Base-by-base conservation (phyloP, 2,797 vertebrate species). In the Pipistrellus kuhlii region DNA sequence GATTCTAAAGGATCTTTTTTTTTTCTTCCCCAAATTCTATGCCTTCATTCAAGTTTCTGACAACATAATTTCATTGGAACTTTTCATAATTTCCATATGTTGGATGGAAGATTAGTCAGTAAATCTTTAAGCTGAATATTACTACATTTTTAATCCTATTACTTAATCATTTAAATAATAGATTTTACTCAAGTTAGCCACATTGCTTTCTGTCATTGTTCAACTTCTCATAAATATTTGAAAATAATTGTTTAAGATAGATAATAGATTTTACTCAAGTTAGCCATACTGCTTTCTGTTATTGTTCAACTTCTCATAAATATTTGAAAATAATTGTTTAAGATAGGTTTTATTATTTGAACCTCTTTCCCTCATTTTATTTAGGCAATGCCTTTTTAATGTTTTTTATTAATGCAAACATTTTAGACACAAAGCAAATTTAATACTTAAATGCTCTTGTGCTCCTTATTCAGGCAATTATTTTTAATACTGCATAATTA, bases 151-250 rank as follows among this genome's bases (percentile, higher is more conserved):
- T 66, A 72, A 80, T 55, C 11, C 6, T 7, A 73, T 82, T 13
- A 53, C 38, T 82, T 85, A 71, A 86, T 77, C 14, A 53, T 27
- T 90, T 91, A 78, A 86, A 41, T 86, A 89, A 21, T 51, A 59
- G 0, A 41, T 80, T 86, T 81, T 75, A 83, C 18, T 48, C 7
- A 51, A 44, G 9, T 86, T 80, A 84, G 11, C 8, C 11, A 77
- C 7, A 38, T 1, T 59, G 0, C 21, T 73, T 48, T 81, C 30
- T 82, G 27, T 44, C 18, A 25, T 48, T 32, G 21, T 64, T 62
- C n/a, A 82, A 41, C 35, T 81, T 51, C 12, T 51, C 32, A 20
- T n/a, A 46, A 83, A 85, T 72, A 32, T 2, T 75, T 53, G 12
- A 94, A 89, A 89, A 3, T 20, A 71, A 20, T 80, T 66, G 14